These are phyloP conservation scores for Psilanteris sp. DNA, from an alignment of 1,140 invertebrate genomes.

Conservation along the genomic window DNA sequence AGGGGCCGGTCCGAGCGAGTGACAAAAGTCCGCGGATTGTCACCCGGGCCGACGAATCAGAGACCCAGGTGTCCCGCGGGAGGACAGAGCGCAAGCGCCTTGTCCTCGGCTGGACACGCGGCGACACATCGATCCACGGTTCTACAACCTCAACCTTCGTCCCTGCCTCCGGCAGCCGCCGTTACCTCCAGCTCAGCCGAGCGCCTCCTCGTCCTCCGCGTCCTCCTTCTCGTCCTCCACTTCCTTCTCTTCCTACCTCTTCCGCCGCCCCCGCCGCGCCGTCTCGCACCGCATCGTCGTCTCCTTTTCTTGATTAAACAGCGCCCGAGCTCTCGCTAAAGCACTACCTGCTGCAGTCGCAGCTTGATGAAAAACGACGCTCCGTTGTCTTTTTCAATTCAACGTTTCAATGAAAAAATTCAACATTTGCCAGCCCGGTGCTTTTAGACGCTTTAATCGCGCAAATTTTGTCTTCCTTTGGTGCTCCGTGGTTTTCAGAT, in stretches of 20 bases:
- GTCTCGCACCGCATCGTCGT: slow-evolving; percentile 53
- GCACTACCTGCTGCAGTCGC: slow-evolving; percentile 63
- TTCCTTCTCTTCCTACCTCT: slow-evolving; percentile 11
- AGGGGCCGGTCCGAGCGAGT: slow-evolving; percentile 46
- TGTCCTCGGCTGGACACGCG: slow-evolving; percentile 74
- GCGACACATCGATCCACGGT: slow-evolving; percentile 78
- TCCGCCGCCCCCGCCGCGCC: slow-evolving; percentile 12
- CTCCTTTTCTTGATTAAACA: slow-evolving; percentile 74
- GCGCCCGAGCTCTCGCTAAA: slow-evolving; percentile 58
- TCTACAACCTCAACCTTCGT: slow-evolving; percentile 71
- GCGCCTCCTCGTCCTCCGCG: slow-evolving; percentile 37
- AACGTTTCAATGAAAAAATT: slow-evolving; percentile 46
- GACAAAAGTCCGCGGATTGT: slow-evolving; percentile 69
- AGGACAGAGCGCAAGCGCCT: slow-evolving; percentile 74
- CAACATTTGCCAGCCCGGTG: slow-evolving; percentile 11
- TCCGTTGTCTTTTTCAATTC: slow-evolving; percentile 53
- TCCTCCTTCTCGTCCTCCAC: slow-evolving; percentile 6
- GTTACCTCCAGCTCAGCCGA: slow-evolving; percentile 46
- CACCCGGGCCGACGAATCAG: slow-evolving; percentile 69
- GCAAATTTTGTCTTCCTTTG: slow-evolving; percentile 14
- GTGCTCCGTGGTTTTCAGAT: slow-evolving; percentile 6
- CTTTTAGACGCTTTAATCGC: slow-evolving; percentile 16
- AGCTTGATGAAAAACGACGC: slow-evolving; percentile 52
- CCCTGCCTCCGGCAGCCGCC: slow-evolving; percentile 58
- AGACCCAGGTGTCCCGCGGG: slow-evolving; percentile 57